A percentile compares a stretch with the other conserved stretches of the same genome.
phyloP scores from a whole-genome alignment of 2,888 invertebrate species.

The Parnassius orleans region DNA sequence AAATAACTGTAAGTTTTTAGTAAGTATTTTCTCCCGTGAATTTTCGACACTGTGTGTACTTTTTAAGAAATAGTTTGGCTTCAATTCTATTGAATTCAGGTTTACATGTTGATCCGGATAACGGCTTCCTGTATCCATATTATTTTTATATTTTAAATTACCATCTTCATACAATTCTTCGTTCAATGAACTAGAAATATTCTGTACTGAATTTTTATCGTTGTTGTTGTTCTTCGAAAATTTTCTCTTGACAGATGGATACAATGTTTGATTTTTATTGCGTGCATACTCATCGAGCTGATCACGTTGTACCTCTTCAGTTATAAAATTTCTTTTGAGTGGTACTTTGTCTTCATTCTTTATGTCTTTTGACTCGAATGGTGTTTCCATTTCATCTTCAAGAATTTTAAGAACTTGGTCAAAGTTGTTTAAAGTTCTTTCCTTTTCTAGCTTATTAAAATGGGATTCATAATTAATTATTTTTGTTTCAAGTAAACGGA shows the following conservation, averaged over 20 bases:
- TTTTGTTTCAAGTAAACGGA: constrained; percentile 50
- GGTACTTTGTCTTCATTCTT: constrained; percentile 13
- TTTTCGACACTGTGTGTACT: constrained; percentile 30
- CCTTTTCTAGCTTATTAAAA: constrained; percentile 41
- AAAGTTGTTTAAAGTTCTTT: constrained; percentile 52
- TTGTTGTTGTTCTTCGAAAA: not conserved
- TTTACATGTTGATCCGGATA: constrained; percentile 32
- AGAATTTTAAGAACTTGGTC: constrained; percentile 65
- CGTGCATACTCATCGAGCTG: constrained; percentile 30
- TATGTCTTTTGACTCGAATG: constrained; percentile 38
- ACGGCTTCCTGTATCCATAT: constrained; percentile 44
- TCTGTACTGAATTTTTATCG: constrained; percentile 35
- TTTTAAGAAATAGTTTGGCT: constrained; percentile 23
- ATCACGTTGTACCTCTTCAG: constrained; percentile 24
- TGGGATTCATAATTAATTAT: constrained; percentile 48
- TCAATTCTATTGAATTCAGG: constrained; percentile 7
- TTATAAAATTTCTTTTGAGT: not conserved
- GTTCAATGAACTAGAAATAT: constrained; percentile 41
- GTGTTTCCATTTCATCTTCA: constrained; percentile 61
- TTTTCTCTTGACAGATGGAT: not conserved
- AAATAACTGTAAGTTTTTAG: constrained; percentile 44
- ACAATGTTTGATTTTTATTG: not conserved
- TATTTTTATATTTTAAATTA: constrained; percentile 49
- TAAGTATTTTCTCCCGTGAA: constrained; percentile 36
- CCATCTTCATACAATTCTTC: constrained; percentile 45